A percentile compares a stretch with the other conserved stretches of the same genome.
These are phyloP conservation scores for Malachius bipustulatus DNA, from an alignment of 2,888 invertebrate genomes.

Conservation along the genomic window DNA sequence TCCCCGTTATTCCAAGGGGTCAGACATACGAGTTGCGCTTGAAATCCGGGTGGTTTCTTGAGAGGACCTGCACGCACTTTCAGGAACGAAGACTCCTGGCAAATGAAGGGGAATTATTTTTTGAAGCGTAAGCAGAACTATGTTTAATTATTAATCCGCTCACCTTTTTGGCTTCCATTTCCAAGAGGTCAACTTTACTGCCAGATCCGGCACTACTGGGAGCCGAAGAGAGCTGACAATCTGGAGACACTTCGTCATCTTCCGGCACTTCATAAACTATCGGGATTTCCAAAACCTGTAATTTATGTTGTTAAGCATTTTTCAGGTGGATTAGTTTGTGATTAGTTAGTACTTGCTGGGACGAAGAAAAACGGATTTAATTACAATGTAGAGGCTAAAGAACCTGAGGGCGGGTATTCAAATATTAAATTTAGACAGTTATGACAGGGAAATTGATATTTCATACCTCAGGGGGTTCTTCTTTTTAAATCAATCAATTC, in stretches of 20 bases:
- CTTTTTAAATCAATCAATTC: no score
- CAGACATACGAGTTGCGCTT: conserved; percentile 88
- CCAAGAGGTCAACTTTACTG: conserved; percentile 32
- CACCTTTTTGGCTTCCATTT: conserved; percentile 43
- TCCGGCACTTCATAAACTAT: conserved; percentile 73
- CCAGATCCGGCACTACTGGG: conserved; percentile 34
- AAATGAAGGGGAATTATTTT: conserved; percentile 11
- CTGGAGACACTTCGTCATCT: conserved; percentile 68
- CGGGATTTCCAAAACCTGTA: conserved; percentile 62
- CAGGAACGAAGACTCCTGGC: conserved; percentile 34
- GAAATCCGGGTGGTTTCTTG: conserved; percentile 91
- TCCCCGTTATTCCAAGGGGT: conserved; percentile 70
- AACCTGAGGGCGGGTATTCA: no score
- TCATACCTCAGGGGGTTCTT: no score
- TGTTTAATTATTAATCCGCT: conserved; percentile 7
- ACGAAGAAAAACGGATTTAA: no score
- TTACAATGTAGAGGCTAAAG: no score
- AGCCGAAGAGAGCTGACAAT: conserved; percentile 55
- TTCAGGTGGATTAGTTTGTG: no score
- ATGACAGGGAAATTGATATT: no score
- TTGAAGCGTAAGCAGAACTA: not conserved
- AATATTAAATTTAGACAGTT: no score
- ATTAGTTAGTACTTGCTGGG: no score
- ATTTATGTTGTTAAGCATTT: no score
- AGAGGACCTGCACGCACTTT: conserved; percentile 63